Evolutionary conservation across 2,113 vertebrate species (phyloP).

Genomic region (Taurulus bubalis): DNA sequence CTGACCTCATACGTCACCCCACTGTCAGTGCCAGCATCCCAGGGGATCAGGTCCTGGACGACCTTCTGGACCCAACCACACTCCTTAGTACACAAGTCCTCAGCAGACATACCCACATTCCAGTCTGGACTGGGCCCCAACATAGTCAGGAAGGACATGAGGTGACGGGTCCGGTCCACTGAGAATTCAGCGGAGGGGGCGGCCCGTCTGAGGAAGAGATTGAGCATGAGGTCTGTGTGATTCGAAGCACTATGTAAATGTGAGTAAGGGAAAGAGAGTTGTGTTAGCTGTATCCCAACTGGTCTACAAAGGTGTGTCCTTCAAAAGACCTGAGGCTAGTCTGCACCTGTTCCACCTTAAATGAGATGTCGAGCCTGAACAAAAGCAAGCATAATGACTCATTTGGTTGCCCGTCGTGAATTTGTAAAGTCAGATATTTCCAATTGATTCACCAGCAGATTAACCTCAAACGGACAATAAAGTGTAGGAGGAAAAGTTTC

Average conservation of each 20-base stretch:
- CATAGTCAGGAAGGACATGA: constrained; percentile 99
- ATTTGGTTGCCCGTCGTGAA: not conserved
- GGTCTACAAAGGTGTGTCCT: constrained; percentile 7
- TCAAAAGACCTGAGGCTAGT: constrained; percentile 2
- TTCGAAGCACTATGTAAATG: not conserved
- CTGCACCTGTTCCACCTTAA: constrained; percentile 7
- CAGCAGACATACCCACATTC: constrained; percentile 96
- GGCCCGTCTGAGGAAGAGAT: constrained; percentile 87
- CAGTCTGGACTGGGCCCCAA: constrained; percentile 97
- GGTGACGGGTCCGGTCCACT: constrained; percentile 93
- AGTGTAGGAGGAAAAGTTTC: not conserved
- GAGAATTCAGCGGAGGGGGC: constrained; percentile 98
- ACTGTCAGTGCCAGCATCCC: constrained; percentile 97
- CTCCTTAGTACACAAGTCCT: constrained; percentile 97
- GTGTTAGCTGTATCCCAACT: not conserved
- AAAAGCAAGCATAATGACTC: constrained; percentile 11
- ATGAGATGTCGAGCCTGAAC: not conserved
- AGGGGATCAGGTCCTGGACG: constrained; percentile 95
- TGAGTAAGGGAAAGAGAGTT: not conserved
- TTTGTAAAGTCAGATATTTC: not conserved
- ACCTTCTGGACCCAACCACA: constrained; percentile 97
- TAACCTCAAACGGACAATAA: not conserved
- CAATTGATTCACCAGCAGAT: not conserved
- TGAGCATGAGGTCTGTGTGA: constrained; percentile 6
- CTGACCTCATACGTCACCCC: constrained; percentile 95